Evolutionary conservation across 2,888 invertebrate genomes (phyloP).

Genomic region (Calliopum simillimum): DNA sequence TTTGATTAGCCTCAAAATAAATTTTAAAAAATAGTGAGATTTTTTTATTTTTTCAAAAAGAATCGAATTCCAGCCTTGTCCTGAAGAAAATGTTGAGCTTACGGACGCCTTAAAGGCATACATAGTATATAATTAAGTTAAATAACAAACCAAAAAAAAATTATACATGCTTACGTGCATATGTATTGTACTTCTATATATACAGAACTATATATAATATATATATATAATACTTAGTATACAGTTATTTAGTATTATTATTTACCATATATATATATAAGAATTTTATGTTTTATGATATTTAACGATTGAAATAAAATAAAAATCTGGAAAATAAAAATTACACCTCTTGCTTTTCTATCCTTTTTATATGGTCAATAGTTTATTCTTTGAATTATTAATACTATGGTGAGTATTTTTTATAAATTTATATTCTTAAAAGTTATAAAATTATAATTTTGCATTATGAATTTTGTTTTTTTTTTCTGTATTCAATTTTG

Average conservation of each 20-base stretch:
- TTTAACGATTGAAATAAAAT: constrained; percentile 20
- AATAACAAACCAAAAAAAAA: not conserved
- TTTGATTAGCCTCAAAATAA: too few relatives aligned
- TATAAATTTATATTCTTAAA: too few relatives aligned
- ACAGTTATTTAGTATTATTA: constrained; percentile 10
- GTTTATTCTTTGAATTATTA: too few relatives aligned
- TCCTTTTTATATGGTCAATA: too few relatives aligned
- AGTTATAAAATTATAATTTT: too few relatives aligned
- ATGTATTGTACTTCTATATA: not conserved
- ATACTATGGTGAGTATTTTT: too few relatives aligned
- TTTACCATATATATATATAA: constrained; percentile 20
- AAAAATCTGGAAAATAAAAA: not conserved
- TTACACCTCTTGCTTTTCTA: not conserved
- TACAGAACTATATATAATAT: constrained; percentile 7
- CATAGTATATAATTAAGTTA: not conserved
- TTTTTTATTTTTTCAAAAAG: too few relatives aligned
- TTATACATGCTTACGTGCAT: not conserved
- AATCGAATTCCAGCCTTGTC: too few relatives aligned
- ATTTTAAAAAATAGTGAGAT: too few relatives aligned
- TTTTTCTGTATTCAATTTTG: too few relatives aligned
- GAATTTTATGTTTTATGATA: constrained; percentile 22
- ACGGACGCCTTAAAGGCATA: not conserved
- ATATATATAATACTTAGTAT: not conserved
- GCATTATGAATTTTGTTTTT: too few relatives aligned
- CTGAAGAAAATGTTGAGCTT: too few relatives aligned